phyloP scores from a whole-genome alignment of 1,140 invertebrate genomes.

The Sinonovacula constricta region DNA sequence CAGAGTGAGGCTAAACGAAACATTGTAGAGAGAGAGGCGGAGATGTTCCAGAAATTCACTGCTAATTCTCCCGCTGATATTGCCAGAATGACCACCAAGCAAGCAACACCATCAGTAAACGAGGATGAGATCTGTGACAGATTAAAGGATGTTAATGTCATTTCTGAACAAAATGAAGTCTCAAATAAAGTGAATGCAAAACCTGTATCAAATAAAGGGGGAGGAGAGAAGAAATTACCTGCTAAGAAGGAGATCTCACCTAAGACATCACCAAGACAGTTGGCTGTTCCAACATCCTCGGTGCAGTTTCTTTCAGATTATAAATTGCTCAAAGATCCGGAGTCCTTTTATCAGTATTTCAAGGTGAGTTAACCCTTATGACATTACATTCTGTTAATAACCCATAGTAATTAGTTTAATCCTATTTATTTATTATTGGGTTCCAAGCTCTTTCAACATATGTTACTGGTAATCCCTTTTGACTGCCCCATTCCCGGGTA shows the following conservation, averaged over 20 bases:
- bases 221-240: not conserved
- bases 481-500: too few species aligned
- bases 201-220: not conserved
- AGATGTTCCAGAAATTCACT: slow-evolving; percentile 66
- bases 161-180: not conserved
- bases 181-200: too few species aligned
- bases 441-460: too few species aligned
- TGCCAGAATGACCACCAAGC: not conserved
- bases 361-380: slow-evolving; percentile 62
- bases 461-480: too few species aligned
- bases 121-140: too few species aligned
- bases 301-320: slow-evolving; percentile 79
- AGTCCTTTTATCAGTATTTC: slow-evolving; percentile 72
- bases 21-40: slow-evolving; percentile 62
- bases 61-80: slow-evolving; percentile 33
- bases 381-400: too few species aligned
- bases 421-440: too few species aligned
- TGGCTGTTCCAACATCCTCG: slow-evolving; percentile 66
- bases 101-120: not conserved
- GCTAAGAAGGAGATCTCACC: slow-evolving; percentile 2
- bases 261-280: slow-evolving; percentile 57
- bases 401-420: too few species aligned
- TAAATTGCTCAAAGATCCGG: slow-evolving; percentile 71
- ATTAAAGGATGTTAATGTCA: too few species aligned
- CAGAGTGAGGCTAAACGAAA: slow-evolving; percentile 62